phyloP scores from a whole-genome alignment of 2,113 vertebrate species.

The Xyrauchen texanus region DNA sequence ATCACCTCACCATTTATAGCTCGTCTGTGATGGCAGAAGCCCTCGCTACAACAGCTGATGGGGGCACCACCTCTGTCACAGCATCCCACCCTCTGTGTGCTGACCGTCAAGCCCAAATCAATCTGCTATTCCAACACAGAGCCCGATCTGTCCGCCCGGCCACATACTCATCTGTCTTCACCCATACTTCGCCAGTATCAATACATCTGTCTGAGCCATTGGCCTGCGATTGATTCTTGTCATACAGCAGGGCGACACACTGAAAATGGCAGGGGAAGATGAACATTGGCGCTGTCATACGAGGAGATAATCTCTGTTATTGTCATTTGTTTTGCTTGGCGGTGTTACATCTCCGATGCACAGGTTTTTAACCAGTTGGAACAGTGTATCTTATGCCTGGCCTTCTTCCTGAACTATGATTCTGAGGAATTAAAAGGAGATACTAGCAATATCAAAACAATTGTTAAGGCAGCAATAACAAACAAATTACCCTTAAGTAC shows the following conservation, averaged over 20 bases:
- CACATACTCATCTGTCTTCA: constrained; percentile 14
- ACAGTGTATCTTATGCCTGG: no score
- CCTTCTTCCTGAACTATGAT: neutral
- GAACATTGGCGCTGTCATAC: neutral
- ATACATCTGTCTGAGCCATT: constrained; percentile 28
- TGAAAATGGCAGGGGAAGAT: constrained; percentile 3
- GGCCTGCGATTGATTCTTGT: constrained; percentile 20
- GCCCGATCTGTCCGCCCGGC: neutral
- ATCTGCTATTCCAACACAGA: constrained; percentile 7
- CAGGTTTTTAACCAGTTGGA: neutral
- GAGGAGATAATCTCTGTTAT: constrained; percentile 10
- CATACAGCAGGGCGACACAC: constrained; percentile 16
- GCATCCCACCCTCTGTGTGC: neutral
- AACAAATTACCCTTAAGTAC: no score
- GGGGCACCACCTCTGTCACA: neutral
- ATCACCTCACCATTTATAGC: no score
- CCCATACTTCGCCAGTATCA: neutral
- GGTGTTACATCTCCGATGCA: neutral
- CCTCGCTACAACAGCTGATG: constrained; percentile 19
- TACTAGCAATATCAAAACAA: neutral
- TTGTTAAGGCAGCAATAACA: neutral
- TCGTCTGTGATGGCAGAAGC: neutral
- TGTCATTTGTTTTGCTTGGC: constrained; percentile 5
- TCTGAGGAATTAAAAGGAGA: neutral
- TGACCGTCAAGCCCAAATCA: constrained; percentile 17